Evolutionary conservation across 2,113 vertebrate genomes (phyloP), one percentile per base, ranked within the genome.

Genomic region (Pseudorectes ferrugineus): DNA sequence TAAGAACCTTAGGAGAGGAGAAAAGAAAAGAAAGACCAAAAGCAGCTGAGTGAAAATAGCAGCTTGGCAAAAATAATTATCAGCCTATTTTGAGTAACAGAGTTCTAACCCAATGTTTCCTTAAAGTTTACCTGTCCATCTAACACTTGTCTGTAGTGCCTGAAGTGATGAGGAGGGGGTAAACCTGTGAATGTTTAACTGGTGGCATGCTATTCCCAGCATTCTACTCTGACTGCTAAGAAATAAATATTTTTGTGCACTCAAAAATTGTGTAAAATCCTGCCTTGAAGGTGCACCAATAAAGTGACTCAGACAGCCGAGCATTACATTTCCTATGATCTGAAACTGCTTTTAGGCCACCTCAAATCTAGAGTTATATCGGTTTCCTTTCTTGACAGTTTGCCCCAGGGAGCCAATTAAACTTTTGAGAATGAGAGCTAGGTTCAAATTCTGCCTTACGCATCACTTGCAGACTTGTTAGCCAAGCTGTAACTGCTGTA

Each of bases 391-490:
- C 67, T 70, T 93, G 63, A 85, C 85, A 74, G 78, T 83, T 89
- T 92, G 81, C 87, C 72, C 88, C 40, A 88, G 93, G 89, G 93
- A 97, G 75, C 93, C 87, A 96, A 95, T 96, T 96, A 95, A 85
- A 95, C 58, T 83, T 88, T 71, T 74, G 63, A 88, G 85, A 96
- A 40, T 19, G 51, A 77, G 81, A 85, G 5, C 13, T 70, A 43
- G 36, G 66, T 83, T 93, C 61, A 72, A 67, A 84, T 92, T 96
- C 74, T 92, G 75, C 67, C 55, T 83, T 73, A 62, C 1, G 7
- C 81, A 85, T 88, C 93, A 85, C 57, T 95, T 96, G 55, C 49
- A 80, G 66, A 33, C 78, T 94, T 90, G 81, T 88, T 95, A 95
- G 22, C 46, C 63, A 51, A 76, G 63, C 90, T 94, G 38, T 88